Evolutionary conservation across 2,113 vertebrate species (phyloP).

Genomic region (Martes martes): DNA sequence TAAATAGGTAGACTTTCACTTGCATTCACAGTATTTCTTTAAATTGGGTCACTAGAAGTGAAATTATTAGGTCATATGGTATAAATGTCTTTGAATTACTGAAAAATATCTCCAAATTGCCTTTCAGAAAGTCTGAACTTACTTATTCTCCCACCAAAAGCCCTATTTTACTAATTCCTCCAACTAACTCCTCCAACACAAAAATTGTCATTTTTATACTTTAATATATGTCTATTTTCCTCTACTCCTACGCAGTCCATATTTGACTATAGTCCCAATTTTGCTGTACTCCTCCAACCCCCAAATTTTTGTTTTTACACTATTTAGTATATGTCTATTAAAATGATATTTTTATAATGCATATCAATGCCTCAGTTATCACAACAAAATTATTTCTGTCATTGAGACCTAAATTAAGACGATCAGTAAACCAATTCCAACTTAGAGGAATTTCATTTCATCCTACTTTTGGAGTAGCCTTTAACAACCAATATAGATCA

Average conservation of each 20-base stretch:
- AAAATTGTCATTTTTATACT: neutral
- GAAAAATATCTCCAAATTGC: neutral
- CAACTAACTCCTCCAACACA: neutral
- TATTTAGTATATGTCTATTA: neutral
- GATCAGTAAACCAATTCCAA: neutral
- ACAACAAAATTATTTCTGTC: neutral
- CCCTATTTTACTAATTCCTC: neutral
- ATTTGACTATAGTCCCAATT: neutral
- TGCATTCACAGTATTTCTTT: neutral
- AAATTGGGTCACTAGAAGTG: neutral
- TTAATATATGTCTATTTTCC: neutral
- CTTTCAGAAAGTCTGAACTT: neutral
- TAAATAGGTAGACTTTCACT: neutral
- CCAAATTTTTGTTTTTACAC: neutral
- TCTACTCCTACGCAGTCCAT: neutral
- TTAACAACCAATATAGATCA: neutral
- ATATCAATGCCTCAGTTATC: neutral
- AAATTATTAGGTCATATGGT: neutral
- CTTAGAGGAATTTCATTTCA: neutral
- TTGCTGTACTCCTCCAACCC: neutral
- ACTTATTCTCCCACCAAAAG: neutral
- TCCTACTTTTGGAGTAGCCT: neutral
- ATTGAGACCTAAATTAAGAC: neutral
- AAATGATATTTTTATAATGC: neutral
- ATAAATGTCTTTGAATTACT: neutral